phyloP scores from a whole-genome alignment of 2,113 vertebrate species.

The Alethe diademata region DNA sequence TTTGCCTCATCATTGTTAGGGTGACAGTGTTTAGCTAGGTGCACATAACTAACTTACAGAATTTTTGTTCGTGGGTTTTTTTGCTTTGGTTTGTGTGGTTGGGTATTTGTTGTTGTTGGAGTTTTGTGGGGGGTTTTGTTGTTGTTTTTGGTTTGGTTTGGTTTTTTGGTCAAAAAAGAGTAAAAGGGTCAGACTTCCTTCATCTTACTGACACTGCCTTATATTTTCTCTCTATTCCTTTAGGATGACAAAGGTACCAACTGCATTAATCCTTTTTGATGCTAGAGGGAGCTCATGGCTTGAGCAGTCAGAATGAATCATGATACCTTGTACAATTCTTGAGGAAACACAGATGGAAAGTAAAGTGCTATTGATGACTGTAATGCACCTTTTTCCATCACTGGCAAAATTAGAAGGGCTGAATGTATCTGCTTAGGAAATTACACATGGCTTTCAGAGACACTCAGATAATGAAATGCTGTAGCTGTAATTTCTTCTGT shows the following conservation, averaged over 20 bases:
- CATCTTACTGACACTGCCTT: background rate
- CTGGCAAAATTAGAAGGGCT: background rate
- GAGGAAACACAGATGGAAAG: conserved; percentile 32
- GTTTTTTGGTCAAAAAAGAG: background rate
- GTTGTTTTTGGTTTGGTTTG: too few species aligned
- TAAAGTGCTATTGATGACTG: background rate
- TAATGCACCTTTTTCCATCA: conserved; percentile 15
- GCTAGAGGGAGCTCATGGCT: conserved; percentile 52
- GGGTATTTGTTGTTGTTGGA: too few species aligned
- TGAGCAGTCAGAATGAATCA: background rate
- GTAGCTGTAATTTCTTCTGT: background rate
- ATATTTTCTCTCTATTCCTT: background rate
- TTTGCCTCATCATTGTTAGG: background rate
- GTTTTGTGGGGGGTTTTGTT: too few species aligned
- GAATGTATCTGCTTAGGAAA: conserved; percentile 20
- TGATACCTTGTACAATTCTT: background rate
- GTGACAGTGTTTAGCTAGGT: background rate
- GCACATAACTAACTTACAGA: background rate
- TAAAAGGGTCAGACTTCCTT: background rate
- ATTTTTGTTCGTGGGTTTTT: background rate
- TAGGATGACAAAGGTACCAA: background rate
- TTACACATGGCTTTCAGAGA: background rate
- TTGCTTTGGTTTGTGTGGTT: background rate
- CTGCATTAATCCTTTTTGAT: conserved; percentile 11
- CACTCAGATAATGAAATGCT: background rate